These are phyloP conservation scores for Aphidius gifuensis DNA, from an alignment of 1,140 invertebrate species.

Conservation along the genomic window DNA sequence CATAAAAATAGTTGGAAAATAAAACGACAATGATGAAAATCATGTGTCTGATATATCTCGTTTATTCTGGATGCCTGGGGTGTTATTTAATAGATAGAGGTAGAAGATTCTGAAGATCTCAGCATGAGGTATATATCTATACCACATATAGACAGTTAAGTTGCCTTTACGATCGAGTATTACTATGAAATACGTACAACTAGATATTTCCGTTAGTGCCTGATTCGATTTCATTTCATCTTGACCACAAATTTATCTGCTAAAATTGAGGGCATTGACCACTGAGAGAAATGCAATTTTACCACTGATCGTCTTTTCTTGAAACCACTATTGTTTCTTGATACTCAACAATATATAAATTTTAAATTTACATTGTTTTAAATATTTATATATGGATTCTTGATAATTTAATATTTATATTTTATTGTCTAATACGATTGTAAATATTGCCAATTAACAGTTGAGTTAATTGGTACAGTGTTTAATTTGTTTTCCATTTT, in stretches of 20 bases:
- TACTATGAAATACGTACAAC: background rate
- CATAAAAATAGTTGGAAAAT: background rate
- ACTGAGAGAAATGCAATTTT: too few relatives aligned
- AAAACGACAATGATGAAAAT: background rate
- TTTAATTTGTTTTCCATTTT: too few relatives aligned
- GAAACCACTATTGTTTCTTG: too few relatives aligned
- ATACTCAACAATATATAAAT: too few relatives aligned
- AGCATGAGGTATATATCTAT: constrained; percentile 4
- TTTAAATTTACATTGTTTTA: too few relatives aligned
- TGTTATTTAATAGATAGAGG: constrained; percentile 1
- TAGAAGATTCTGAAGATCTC: constrained; percentile 9
- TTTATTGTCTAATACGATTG: too few relatives aligned
- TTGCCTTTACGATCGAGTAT: background rate
- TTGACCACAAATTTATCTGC: constrained; percentile 2
- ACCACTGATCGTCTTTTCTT: too few relatives aligned
- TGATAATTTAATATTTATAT: too few relatives aligned
- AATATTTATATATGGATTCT: too few relatives aligned
- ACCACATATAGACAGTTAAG: constrained; percentile 2
- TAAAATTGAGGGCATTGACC: background rate
- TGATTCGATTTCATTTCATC: constrained; percentile 10
- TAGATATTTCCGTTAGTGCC: background rate
- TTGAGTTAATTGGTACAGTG: too few relatives aligned
- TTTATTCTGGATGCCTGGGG: background rate
- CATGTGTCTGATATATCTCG: background rate
- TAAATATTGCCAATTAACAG: too few relatives aligned